Conservation (phyloP, 2,113 vertebrate species). For the Oncorhynchus gorbuscha region DNA sequence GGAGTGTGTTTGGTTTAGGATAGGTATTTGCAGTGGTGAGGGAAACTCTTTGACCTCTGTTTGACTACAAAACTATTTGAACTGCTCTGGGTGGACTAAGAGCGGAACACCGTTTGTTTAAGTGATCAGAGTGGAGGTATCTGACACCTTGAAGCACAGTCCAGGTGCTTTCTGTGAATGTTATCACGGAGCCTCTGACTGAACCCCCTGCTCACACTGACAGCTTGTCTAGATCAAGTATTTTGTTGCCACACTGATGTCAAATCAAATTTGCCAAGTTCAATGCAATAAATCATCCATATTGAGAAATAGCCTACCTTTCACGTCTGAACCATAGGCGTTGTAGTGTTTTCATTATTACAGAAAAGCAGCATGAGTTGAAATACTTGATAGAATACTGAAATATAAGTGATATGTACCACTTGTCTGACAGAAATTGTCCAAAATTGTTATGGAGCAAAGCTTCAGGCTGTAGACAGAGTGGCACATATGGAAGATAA, state of each 20-base stretch:
- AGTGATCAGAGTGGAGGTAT: conserved; percentile 14
- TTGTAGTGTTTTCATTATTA: no score
- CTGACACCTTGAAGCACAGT: not conserved
- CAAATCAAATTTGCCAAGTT: conserved; percentile 27
- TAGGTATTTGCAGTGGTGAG: conserved; percentile 13
- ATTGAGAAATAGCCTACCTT: conserved; percentile 8
- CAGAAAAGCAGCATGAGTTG: not conserved
- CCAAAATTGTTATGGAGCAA: not conserved
- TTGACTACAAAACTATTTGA: conserved; percentile 38
- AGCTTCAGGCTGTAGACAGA: not conserved
- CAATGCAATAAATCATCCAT: conserved; percentile 29
- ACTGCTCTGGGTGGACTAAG: conserved; percentile 12
- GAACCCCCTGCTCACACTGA: conserved; percentile 25
- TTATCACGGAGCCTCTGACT: conserved; percentile 26
- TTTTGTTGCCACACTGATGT: conserved; percentile 14
- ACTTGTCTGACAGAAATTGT: not conserved
- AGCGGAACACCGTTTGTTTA: conserved; percentile 20
- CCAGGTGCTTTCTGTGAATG: conserved; percentile 43
- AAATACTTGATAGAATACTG: not conserved
- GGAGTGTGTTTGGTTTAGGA: conserved; percentile 24
- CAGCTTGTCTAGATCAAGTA: conserved; percentile 27
- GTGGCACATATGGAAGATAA: not conserved
- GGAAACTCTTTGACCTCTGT: conserved; percentile 11
- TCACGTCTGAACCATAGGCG: not conserved
- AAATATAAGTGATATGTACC: not conserved